A percentile compares a stretch with the other conserved stretches of the same genome.
These are phyloP conservation scores for Toxonevra muliebris DNA, from an alignment of 2,888 invertebrate species.

Conservation along the genomic window DNA sequence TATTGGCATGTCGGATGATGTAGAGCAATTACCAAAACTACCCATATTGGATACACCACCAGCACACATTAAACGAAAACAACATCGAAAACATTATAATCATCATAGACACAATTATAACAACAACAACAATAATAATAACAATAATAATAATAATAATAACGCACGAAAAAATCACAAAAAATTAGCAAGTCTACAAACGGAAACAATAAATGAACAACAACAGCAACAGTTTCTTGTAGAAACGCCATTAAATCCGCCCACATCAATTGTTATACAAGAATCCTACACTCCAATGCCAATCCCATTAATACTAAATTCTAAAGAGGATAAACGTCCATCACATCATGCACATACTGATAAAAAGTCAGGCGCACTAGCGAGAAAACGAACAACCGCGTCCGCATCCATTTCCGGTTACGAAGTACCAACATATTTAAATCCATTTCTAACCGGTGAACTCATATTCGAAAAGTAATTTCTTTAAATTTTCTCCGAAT, in stretches of 20 bases:
- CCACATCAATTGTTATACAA: conserved; percentile 48
- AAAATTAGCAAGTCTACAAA: conserved; percentile 21
- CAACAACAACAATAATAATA: neutral
- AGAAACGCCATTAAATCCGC: conserved; percentile 51
- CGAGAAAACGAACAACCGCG: conserved; percentile 51
- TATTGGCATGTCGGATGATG: conserved; percentile 23
- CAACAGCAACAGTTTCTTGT: conserved; percentile 37
- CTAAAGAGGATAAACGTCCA: conserved; percentile 56
- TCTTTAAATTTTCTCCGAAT: too few relatives aligned
- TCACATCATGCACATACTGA: conserved; percentile 48
- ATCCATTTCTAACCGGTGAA: conserved; percentile 59
- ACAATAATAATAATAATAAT: conserved; percentile 12
- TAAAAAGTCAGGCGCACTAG: conserved; percentile 39
- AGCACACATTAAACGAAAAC: conserved; percentile 49
- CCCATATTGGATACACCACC: conserved; percentile 50
- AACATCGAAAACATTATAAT: conserved; percentile 56
- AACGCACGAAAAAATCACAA: conserved; percentile 18
- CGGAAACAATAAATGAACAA: conserved; percentile 34
- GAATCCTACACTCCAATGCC: conserved; percentile 57
- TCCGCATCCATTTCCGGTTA: conserved; percentile 53
- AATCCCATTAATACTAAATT: conserved; percentile 57
- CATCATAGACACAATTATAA: conserved; percentile 47
- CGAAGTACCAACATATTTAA: conserved; percentile 56
- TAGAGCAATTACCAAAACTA: conserved; percentile 33
- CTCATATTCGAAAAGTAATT: conserved; percentile 59